phyloP scores from a whole-genome alignment of 2,888 invertebrate species.

The Rhingia campestris region DNA sequence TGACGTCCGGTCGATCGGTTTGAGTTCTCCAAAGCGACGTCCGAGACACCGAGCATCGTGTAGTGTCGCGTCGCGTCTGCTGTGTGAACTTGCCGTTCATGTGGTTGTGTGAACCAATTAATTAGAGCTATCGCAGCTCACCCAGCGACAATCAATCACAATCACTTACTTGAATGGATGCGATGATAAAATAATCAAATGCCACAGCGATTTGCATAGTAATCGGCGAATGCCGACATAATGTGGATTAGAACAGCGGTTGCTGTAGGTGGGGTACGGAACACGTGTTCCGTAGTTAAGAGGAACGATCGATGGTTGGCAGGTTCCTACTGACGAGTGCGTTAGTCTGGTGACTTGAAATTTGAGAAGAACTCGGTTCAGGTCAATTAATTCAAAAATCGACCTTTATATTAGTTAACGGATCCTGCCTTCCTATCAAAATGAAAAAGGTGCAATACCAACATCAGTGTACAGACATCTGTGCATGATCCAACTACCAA shows the following conservation, averaged over 20 bases:
- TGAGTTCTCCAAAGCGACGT: slow-evolving; percentile 26
- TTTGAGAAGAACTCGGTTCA: too few relatives aligned
- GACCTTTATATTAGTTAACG: too few relatives aligned
- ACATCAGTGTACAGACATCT: too few relatives aligned
- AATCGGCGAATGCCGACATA: background rate
- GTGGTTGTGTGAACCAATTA: slow-evolving; percentile 66
- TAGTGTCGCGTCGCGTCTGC: background rate
- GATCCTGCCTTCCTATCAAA: too few relatives aligned
- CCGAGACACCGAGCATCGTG: background rate
- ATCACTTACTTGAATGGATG: slow-evolving; percentile 57
- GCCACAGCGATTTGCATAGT: slow-evolving; percentile 53
- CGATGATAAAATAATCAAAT: slow-evolving; percentile 67
- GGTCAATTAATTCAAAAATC: too few relatives aligned
- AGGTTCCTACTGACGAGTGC: too few relatives aligned
- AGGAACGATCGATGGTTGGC: too few relatives aligned
- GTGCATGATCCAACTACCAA: too few relatives aligned
- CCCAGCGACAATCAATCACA: slow-evolving; percentile 61
- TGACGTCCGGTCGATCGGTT: slow-evolving; percentile 57
- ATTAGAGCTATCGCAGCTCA: slow-evolving; percentile 53
- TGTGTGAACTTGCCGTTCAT: slow-evolving; percentile 52
- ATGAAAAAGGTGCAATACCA: too few relatives aligned
- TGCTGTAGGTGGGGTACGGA: too few relatives aligned
- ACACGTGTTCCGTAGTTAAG: too few relatives aligned
- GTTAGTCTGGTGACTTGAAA: too few relatives aligned
- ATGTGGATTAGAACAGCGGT: background rate